Evolutionary conservation across 2,888 invertebrate species (phyloP).

Genomic region (Cheilosia scutellata): DNA sequence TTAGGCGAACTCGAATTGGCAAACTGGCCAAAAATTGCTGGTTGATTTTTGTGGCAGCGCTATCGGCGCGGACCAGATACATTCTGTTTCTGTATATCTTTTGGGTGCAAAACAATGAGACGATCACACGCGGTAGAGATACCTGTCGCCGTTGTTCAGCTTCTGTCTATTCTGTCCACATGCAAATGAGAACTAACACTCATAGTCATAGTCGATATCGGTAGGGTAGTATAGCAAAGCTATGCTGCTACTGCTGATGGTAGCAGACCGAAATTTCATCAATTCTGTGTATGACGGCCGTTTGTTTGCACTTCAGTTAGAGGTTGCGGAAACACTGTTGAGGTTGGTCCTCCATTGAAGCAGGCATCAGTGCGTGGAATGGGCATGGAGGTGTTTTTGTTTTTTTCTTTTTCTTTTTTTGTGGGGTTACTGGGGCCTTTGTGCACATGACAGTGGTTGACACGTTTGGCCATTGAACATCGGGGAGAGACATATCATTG

Average conservation of each 20-base stretch:
- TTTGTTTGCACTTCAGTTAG: slow-evolving; percentile 70
- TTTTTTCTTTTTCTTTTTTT: not conserved
- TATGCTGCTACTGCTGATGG: not conserved
- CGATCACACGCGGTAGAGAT: slow-evolving; percentile 56
- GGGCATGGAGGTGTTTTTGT: not conserved
- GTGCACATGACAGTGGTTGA: slow-evolving; percentile 49
- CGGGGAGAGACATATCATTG: too few relatives aligned
- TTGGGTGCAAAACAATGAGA: slow-evolving; percentile 57
- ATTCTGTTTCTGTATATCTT: not conserved
- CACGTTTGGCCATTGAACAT: slow-evolving; percentile 35
- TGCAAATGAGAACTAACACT: slow-evolving; percentile 50
- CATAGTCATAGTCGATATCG: not conserved
- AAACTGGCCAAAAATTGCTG: slow-evolving; percentile 53
- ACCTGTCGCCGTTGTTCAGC: slow-evolving; percentile 63
- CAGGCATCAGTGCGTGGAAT: too few relatives aligned
- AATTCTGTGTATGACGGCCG: slow-evolving; percentile 52
- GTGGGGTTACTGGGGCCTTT: not conserved
- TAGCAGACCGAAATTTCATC: slow-evolving; percentile 67
- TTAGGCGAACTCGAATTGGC: slow-evolving; percentile 31
- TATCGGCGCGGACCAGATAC: slow-evolving; percentile 30
- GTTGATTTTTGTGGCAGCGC: slow-evolving; percentile 59
- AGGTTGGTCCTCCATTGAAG: slow-evolving; percentile 1
- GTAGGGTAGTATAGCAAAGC: not conserved
- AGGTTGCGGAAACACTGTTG: slow-evolving; percentile 58
- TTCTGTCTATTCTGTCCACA: slow-evolving; percentile 29